Evolutionary conservation across 2,888 invertebrate genomes (phyloP).

Genomic region (Megalurothrips usitatus): DNA sequence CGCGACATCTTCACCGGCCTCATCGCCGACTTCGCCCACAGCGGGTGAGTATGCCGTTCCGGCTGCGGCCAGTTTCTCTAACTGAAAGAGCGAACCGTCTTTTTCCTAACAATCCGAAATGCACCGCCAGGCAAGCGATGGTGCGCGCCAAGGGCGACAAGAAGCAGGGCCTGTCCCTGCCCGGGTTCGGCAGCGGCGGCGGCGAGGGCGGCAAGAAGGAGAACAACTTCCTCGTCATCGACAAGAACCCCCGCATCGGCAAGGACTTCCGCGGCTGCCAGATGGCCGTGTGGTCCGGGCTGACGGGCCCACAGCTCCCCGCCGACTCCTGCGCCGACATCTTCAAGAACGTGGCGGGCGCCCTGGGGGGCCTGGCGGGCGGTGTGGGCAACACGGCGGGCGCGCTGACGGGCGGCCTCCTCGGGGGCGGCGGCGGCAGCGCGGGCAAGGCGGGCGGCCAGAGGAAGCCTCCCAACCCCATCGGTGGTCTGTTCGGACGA

Average conservation of each 20-base stretch:
- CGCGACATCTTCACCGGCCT: slow-evolving; percentile 62
- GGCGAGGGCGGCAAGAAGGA: slow-evolving; percentile 37
- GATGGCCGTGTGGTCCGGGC: slow-evolving; percentile 64
- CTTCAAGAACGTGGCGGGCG: slow-evolving; percentile 33
- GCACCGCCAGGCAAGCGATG: slow-evolving; percentile 35
- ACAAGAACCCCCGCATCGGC: slow-evolving; percentile 48
- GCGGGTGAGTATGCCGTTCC: slow-evolving; percentile 46
- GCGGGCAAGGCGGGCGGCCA: slow-evolving; percentile 34
- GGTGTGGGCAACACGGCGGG: neutral
- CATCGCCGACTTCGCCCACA: slow-evolving; percentile 62
- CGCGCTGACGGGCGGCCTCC: slow-evolving; percentile 31
- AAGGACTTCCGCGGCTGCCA: slow-evolving; percentile 52
- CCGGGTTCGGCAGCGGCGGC: slow-evolving; percentile 31
- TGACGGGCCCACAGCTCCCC: slow-evolving; percentile 55
- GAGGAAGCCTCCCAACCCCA: slow-evolving; percentile 29
- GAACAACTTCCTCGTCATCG: slow-evolving; percentile 52
- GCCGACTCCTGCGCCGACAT: slow-evolving; percentile 49
- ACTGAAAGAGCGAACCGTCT: slow-evolving; percentile 15
- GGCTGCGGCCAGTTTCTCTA: neutral
- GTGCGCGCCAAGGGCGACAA: slow-evolving; percentile 36
- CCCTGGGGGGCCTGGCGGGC: slow-evolving; percentile 34
- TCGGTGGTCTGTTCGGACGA: slow-evolving; percentile 27
- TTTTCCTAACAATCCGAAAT: slow-evolving; percentile 37
- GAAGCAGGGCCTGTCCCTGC: slow-evolving; percentile 29
- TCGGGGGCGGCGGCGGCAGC: slow-evolving; percentile 34